Base-by-base conservation (phyloP, 2,113 vertebrate genomes). In the Pionites leucogaster region DNA sequence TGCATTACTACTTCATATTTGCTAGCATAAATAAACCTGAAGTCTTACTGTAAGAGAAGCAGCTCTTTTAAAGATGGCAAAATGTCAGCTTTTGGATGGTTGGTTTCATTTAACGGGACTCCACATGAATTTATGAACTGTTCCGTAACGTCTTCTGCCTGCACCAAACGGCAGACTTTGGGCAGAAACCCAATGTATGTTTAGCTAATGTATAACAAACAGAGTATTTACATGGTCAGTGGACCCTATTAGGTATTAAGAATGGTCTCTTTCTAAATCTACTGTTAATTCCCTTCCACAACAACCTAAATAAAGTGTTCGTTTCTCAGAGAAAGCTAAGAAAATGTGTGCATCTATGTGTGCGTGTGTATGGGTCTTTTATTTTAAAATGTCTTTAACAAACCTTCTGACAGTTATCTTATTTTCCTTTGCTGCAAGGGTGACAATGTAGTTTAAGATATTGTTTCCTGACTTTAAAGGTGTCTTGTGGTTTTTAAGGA, bases 51-150 rank as follows among this genome's bases (percentile, higher is more conserved):
- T 92, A 91, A 94, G 93, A 95, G 96, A 97, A 92, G 91, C 94
- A 97, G 95, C 97, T 97, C 97, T 98, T 98, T 98, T 98, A 97
- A 98, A 98, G 97, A 98, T 98, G 98, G 98, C 97, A 98, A 97
- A 98, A 98, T 97, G 96, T 98, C 97, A 98, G 97, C 97, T 98
- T 97, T 97, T 98, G 97, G 98, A 98, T 97, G 97, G 97, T 97
- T 98, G 98, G 96, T 98, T 98, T 98, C 98, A 98, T 98, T 98
- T 97, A 98, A 97, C 97, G 97, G 97, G 97, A 96, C 95, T 98
- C 97, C 97, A 97, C 95, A 95, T 98, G 96, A 98, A 98, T 98
- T 98, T 98, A 98, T 98, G 97, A 98, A 97, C 98, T 98, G 97
- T 98, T 98, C 97, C 80, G 39, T 96, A 98, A 98, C 90, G 96